A percentile compares a stretch with the other conserved stretches of the same genome.
These are phyloP conservation scores for Himalopsyche anomala DNA, from an alignment of 2,888 invertebrate species.

Conservation along the genomic window DNA sequence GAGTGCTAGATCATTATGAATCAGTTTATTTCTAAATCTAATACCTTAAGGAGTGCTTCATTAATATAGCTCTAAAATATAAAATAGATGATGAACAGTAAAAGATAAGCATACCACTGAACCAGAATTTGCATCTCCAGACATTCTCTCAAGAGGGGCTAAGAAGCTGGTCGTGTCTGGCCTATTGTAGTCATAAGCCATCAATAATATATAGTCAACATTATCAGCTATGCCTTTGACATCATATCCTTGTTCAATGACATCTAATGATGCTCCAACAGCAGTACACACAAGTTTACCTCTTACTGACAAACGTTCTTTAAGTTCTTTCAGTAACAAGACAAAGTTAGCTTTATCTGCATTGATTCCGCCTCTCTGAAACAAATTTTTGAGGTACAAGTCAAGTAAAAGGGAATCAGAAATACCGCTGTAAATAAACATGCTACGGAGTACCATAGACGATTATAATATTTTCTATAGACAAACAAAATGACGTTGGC, in stretches of 20 bases:
- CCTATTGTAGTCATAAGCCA: slow-evolving; percentile 75
- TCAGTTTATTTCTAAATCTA: no score
- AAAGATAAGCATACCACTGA: slow-evolving; percentile 60
- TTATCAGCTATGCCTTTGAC: slow-evolving; percentile 70
- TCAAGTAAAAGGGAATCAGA: no score
- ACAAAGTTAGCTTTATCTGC: slow-evolving; percentile 72
- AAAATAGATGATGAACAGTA: no score
- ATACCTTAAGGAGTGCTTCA: no score
- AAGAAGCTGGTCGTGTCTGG: slow-evolving; percentile 70
- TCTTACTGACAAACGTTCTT: slow-evolving; percentile 70
- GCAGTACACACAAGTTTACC: slow-evolving; percentile 73
- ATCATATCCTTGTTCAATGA: slow-evolving; percentile 71
- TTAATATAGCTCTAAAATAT: no score
- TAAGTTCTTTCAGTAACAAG: slow-evolving; percentile 70
- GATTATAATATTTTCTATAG: no score
- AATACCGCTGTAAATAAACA: no score
- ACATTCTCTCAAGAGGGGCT: slow-evolving; percentile 69
- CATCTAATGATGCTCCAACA: slow-evolving; percentile 71
- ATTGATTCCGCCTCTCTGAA: slow-evolving; percentile 70
- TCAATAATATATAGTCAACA: slow-evolving; percentile 74
- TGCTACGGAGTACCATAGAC: no score
- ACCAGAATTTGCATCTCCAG: slow-evolving; percentile 65
- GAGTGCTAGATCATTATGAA: no score
- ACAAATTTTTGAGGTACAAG: slow-evolving; percentile 17
- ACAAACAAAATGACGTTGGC: no score